Evolutionary conservation across 2,888 invertebrate genomes (phyloP).

Genomic region (Pristionchus maxplancki): DNA sequence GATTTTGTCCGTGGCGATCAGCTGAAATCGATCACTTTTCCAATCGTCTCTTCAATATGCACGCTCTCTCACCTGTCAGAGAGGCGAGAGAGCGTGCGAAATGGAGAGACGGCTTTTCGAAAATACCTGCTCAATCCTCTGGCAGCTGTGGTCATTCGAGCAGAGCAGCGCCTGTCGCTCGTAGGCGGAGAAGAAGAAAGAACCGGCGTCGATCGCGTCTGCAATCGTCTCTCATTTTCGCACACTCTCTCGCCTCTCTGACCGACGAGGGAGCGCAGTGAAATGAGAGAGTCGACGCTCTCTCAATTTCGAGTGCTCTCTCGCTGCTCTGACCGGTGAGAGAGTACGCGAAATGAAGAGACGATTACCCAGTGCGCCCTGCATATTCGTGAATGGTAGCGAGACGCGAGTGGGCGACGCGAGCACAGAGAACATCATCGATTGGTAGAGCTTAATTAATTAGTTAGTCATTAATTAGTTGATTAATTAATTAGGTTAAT

Average conservation of each 20-base stretch:
- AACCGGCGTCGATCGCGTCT: conserved; percentile 25
- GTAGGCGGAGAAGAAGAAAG: conserved; percentile 43
- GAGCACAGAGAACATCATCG: conserved; percentile 49
- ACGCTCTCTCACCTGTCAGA: too few relatives aligned
- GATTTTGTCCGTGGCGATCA: neutral
- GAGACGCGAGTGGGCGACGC: conserved; percentile 5
- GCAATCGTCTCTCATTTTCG: too few relatives aligned
- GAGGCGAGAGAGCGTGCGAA: too few relatives aligned
- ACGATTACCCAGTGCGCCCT: conserved; percentile 51
- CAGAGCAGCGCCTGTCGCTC: conserved; percentile 28
- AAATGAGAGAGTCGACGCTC: too few relatives aligned
- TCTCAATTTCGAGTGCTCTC: too few relatives aligned
- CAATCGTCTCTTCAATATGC: too few relatives aligned
- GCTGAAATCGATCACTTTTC: neutral
- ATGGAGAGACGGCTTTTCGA: neutral
- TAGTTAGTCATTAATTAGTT: too few relatives aligned
- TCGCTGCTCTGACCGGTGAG: too few relatives aligned
- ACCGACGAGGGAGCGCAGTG: too few relatives aligned
- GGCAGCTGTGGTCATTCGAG: neutral
- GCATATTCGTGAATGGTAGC: conserved; percentile 36
- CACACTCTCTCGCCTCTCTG: too few relatives aligned
- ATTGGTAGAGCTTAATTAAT: conserved; percentile 51
- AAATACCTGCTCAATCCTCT: neutral
- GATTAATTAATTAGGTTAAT: too few relatives aligned
- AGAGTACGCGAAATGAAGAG: neutral